Conservation (phyloP, 92 coral and sea anemone genomes). For the Palythoa grandis region DNA sequence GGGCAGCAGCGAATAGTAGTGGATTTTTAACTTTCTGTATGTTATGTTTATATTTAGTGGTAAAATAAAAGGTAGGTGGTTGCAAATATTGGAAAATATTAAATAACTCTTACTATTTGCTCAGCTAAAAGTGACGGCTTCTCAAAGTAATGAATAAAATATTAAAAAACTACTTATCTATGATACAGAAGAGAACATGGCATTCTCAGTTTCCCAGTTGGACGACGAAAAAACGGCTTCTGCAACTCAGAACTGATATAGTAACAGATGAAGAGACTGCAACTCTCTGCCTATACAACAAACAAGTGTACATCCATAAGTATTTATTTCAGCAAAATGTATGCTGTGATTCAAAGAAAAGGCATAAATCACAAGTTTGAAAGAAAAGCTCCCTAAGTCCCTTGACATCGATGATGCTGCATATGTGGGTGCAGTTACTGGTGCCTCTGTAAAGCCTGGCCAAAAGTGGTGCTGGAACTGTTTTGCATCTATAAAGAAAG, state of each 20-base stretch:
- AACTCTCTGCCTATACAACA: slow-evolving; percentile 36
- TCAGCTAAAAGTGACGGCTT: neutral
- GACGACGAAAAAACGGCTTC: slow-evolving; percentile 16
- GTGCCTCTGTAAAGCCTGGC: slow-evolving; percentile 38
- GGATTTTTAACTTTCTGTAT: slow-evolving; percentile 21
- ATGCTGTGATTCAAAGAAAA: slow-evolving; percentile 40
- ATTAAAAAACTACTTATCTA: slow-evolving; percentile 4
- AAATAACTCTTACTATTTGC: slow-evolving; percentile 24
- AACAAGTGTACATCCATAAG: slow-evolving; percentile 39
- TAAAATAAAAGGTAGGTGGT: slow-evolving; percentile 29
- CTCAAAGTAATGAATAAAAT: slow-evolving; percentile 7
- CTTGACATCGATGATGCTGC: slow-evolving; percentile 42
- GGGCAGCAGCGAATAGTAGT: slow-evolving; percentile 27
- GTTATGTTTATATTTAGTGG: slow-evolving; percentile 25
- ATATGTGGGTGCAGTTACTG: slow-evolving; percentile 39
- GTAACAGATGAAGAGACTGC: slow-evolving; percentile 26
- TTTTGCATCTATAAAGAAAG: slow-evolving; percentile 26
- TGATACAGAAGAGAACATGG: slow-evolving; percentile 34
- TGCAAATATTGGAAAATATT: slow-evolving; percentile 35
- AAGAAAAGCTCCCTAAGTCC: slow-evolving; percentile 40
- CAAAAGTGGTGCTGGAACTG: slow-evolving; percentile 31
- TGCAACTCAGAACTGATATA: slow-evolving; percentile 37
- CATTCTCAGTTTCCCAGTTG: slow-evolving; percentile 28
- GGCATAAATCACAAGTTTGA: slow-evolving; percentile 39
- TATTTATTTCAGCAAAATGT: slow-evolving; percentile 41